Conservation (phyloP, 2,113 vertebrate species). For the Isichthys henryi region DNA sequence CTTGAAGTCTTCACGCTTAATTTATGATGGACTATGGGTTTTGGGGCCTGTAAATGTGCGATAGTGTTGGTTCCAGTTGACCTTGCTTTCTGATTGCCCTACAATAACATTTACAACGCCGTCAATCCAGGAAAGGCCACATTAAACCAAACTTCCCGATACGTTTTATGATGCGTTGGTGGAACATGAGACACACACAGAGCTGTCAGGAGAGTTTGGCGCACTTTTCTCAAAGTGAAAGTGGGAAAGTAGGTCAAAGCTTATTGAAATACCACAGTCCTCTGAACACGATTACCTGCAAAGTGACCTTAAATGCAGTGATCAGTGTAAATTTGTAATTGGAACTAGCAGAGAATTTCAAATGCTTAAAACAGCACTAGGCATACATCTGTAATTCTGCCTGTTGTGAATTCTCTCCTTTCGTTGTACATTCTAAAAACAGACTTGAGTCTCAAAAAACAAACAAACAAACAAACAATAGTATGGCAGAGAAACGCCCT, state of each 20-base stretch:
- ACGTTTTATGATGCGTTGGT: background rate
- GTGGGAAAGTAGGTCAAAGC: constrained; percentile 9
- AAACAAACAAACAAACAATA: background rate
- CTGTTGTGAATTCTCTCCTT: background rate
- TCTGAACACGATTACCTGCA: constrained; percentile 18
- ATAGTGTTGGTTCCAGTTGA: constrained; percentile 31
- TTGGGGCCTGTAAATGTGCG: constrained; percentile 30
- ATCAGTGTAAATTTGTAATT: constrained; percentile 23
- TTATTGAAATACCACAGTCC: constrained; percentile 20
- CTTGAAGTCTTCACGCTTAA: constrained; percentile 45
- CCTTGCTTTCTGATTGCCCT: constrained; percentile 13
- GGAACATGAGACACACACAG: background rate
- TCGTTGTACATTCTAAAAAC: background rate
- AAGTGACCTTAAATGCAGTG: constrained; percentile 20
- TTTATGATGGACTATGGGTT: constrained; percentile 41
- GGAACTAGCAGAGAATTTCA: constrained; percentile 17
- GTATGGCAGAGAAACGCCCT: background rate
- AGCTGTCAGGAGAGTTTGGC: background rate
- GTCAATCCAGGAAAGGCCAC: background rate
- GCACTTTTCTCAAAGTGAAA: background rate
- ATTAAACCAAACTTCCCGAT: background rate
- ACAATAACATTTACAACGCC: background rate
- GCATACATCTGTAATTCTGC: background rate
- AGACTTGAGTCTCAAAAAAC: background rate
- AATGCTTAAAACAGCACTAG: constrained; percentile 9